Evolutionary conservation across 2,797 vertebrate species (phyloP).

Genomic region (Bovichtus variegatus): DNA sequence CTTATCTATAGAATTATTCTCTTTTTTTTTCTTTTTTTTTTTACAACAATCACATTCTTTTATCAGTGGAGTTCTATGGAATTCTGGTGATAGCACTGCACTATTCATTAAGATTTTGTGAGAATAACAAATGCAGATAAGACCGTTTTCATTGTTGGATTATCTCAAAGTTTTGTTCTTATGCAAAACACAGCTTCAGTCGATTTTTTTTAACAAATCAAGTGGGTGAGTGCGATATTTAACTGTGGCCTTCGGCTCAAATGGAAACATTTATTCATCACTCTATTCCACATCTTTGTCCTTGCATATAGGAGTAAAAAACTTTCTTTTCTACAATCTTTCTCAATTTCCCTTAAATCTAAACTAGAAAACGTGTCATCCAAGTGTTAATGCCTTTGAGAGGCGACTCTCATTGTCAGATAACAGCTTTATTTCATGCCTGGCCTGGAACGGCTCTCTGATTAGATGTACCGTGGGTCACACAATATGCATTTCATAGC

Average conservation of each 20-base stretch:
- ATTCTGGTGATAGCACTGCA: constrained; percentile 51
- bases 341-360: constrained; percentile 50
- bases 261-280: constrained; percentile 56
- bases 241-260: constrained; percentile 38
- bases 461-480: constrained; percentile 64
- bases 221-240: constrained; percentile 51
- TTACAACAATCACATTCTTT: constrained; percentile 28
- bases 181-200: constrained; percentile 31
- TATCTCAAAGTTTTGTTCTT: constrained; percentile 60
- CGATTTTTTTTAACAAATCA: constrained; percentile 36
- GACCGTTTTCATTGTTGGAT: constrained; percentile 48
- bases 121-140: constrained; percentile 56
- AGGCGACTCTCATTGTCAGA: constrained; percentile 59
- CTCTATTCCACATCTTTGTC: constrained; percentile 41
- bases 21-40: constrained; percentile 30
- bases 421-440: constrained; percentile 70
- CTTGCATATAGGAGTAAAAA: constrained; percentile 38
- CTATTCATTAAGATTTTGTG: constrained; percentile 47
- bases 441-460: constrained; percentile 47
- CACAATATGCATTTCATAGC: constrained; percentile 65
- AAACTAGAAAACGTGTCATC: constrained; percentile 45
- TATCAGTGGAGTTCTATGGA: constrained; percentile 34
- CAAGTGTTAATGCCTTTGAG: constrained; percentile 54
- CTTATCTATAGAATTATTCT: constrained; percentile 38
- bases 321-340: constrained; percentile 54